phyloP scores from a whole-genome alignment of 2,797 vertebrate species.

The Leuciscus waleckii region DNA sequence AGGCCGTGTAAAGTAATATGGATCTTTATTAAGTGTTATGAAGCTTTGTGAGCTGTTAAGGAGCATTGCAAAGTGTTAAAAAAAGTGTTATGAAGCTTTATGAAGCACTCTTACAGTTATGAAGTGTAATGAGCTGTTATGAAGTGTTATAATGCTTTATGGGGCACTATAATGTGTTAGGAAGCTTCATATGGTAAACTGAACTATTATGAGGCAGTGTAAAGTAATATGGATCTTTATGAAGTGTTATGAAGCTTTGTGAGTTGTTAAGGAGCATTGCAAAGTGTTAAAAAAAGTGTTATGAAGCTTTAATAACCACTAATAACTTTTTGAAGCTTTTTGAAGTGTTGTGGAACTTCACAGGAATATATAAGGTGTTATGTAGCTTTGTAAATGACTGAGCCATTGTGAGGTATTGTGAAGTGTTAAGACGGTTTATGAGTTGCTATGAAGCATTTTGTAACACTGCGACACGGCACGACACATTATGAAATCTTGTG shows the following conservation, averaged over 20 bases:
- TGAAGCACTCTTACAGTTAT: not conserved
- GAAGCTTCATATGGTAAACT: not conserved
- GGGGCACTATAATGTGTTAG: not conserved
- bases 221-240: not conserved
- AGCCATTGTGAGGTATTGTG: no score
- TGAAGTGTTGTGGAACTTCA: no score
- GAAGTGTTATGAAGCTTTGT: not conserved
- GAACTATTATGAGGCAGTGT: not conserved
- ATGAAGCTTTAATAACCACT: not conserved
- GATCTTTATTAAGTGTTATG: not conserved
- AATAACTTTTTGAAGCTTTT: no score
- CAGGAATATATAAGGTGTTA: no score
- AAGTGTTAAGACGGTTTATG: not conserved
- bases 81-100: not conserved
- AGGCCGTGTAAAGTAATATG: not conserved
- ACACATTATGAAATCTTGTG: not conserved
- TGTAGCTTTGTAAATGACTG: no score
- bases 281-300: not conserved
- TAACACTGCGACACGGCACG: not conserved
- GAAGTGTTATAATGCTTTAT: not conserved
- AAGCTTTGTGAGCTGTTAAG: not conserved
- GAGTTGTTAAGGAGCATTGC: not conserved
- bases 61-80: not conserved
- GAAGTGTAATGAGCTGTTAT: not conserved
- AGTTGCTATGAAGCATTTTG: not conserved